A percentile compares a stretch with the other conserved stretches of the same genome.
Conservation (phyloP, 2,797 vertebrate genomes). For the Muraenolepis orangiensis region DNA sequence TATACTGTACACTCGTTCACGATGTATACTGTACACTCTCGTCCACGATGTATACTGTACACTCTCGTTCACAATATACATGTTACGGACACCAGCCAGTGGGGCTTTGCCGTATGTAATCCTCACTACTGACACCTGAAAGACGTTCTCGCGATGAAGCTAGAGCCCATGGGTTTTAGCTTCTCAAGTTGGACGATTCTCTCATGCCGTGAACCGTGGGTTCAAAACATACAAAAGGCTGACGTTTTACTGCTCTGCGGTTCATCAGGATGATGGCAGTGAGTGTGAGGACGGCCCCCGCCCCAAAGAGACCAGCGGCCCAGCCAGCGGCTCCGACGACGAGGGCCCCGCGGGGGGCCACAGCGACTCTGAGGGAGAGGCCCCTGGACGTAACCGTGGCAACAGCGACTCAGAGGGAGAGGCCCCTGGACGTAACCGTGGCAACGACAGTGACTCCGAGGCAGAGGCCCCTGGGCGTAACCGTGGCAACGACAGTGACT, state of each 20-base stretch:
- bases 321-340: conserved; percentile 28
- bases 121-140: too few species aligned
- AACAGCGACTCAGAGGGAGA: conserved; percentile 27
- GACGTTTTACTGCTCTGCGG: not conserved
- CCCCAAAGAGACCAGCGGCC: conserved; percentile 46
- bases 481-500: conserved; percentile 57
- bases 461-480: conserved; percentile 61
- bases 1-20: too few species aligned
- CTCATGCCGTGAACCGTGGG: too few species aligned
- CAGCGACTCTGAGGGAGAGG: conserved; percentile 74
- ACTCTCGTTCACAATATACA: too few species aligned
- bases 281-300: conserved; percentile 72
- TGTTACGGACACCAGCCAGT: too few species aligned
- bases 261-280: conserved; percentile 83
- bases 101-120: too few species aligned
- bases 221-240: not conserved
- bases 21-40: too few species aligned
- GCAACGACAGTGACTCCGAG: conserved; percentile 43
- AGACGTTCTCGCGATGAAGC: too few species aligned
- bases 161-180: too few species aligned
- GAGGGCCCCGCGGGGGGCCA: too few species aligned
- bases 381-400: conserved; percentile 58
- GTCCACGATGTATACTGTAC: too few species aligned
- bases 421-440: not conserved
- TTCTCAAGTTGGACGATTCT: too few species aligned